phyloP scores from a whole-genome alignment of 2,888 invertebrate species.

The Muschampia plurimacula region DNA sequence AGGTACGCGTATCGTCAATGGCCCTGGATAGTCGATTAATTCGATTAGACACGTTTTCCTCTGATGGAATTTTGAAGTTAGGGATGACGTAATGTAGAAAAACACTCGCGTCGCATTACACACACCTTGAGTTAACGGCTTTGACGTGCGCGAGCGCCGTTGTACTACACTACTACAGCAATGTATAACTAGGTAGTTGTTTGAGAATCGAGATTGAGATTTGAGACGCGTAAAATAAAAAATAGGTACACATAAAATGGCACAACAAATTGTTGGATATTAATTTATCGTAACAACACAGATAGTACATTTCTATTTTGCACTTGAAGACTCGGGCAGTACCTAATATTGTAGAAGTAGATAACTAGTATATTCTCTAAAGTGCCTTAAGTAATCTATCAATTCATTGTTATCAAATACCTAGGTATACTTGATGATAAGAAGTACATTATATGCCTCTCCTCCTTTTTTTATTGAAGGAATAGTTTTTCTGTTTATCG shows the following conservation, averaged over 20 bases:
- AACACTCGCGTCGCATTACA: constrained; percentile 60
- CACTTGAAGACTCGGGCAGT: background rate
- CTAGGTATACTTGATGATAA: no score
- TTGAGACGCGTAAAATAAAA: constrained; percentile 2
- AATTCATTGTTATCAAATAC: no score
- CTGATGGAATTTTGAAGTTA: constrained; percentile 51
- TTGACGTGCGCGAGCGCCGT: constrained; percentile 33
- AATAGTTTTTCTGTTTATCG: no score
- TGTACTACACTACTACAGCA: constrained; percentile 17
- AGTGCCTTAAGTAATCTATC: background rate
- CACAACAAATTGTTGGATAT: background rate
- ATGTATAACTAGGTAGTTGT: constrained; percentile 15
- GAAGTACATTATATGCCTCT: no score
- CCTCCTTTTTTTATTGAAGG: no score
- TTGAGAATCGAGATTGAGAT: constrained; percentile 23
- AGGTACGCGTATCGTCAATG: constrained; percentile 47
- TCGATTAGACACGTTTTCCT: constrained; percentile 29
- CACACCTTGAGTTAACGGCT: constrained; percentile 56
- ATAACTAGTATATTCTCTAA: background rate
- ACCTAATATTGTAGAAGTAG: background rate
- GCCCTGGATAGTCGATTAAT: constrained; percentile 18
- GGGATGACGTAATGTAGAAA: constrained; percentile 76
- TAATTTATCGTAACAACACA: background rate
- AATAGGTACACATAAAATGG: constrained; percentile 1
- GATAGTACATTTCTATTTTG: constrained; percentile 3